Evolutionary conservation across 2,797 vertebrate genomes (phyloP), one percentile per base, ranked within the genome.

Genomic region (Sebastiscus albofasciatus): DNA sequence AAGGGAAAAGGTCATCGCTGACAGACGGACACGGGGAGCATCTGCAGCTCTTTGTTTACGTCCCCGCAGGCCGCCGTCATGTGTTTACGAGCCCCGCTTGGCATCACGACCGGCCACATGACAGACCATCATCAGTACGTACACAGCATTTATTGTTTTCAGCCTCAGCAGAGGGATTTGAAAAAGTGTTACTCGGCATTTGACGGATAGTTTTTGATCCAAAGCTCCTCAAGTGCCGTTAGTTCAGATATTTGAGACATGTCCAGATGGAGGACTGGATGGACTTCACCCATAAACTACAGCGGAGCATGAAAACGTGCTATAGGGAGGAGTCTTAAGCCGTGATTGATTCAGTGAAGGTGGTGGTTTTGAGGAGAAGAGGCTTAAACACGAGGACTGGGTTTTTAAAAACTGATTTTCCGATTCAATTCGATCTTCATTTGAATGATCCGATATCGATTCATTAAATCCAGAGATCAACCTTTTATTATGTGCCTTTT

Each of bases 1-100:
- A 70, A 90, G 77, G 65, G 83, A 87, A 94, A 95, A 94, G 94
- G 94, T 94, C 92, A 93, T 54, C 4, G 24, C 69, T 92, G 94
- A 90, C 90, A 90, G 83, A 59, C 33, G 73, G 81, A 89, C 84
- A 70, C 75, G 20, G 87, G 77, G 68, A 87, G 82, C 84, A 90
- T 93, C 86, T 89, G 89, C 27, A 54, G 78, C 86, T 77, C 81
- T 68, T 49, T 83, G 88, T 90, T 86, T 85, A 71, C 62, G 9
- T 72, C 49, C 42, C 70, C 60, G 77, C 72, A 52, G 84, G 80
- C 83, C 69, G 58, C 75, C 67, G 56, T 86, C 77, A 67, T 82
- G 66, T 76, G 52, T 75, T 75, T 83, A 75, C 34, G 42, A 29
- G 77, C 74, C 8, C 33, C 34, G 22, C 8, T 34, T 69, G 55